Percentiles rank a stretch among this genome's conserved stretches.
Evolutionary conservation across 2,113 vertebrate genomes (phyloP).

Genomic region (Syngnathus floridae): DNA sequence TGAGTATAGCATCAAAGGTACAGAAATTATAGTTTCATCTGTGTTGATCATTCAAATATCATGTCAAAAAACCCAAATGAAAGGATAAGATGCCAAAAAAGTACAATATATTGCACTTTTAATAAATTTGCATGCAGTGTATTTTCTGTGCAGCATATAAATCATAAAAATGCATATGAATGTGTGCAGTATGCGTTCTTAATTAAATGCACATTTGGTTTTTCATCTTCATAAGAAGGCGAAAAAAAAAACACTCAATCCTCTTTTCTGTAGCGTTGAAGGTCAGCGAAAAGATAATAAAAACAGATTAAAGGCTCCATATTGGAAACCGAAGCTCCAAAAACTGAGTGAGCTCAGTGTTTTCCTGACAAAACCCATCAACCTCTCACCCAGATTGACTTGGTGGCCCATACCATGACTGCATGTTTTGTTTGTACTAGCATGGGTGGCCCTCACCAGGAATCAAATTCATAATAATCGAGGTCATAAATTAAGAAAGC

Average conservation of each 20-base stretch:
- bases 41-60: too few species aligned
- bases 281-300: constrained; percentile 36
- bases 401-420: constrained; percentile 27
- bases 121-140: too few species aligned
- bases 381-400: constrained; percentile 46
- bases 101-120: background rate
- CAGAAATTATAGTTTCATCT: too few species aligned
- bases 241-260: background rate
- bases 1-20: too few species aligned
- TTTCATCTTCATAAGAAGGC: background rate
- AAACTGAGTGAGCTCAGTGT: constrained; percentile 28
- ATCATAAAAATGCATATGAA: background rate
- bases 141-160: too few species aligned
- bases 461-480: constrained; percentile 53
- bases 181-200: background rate
- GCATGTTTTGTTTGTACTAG: constrained; percentile 50
- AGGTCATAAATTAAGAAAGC: constrained; percentile 46
- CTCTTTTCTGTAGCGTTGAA: constrained; percentile 10
- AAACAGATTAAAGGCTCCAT: constrained; percentile 58
- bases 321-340: constrained; percentile 51
- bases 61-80: too few species aligned
- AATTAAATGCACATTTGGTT: background rate
- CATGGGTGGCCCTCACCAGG: constrained; percentile 53
- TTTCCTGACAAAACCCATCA: constrained; percentile 55
- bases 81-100: background rate